Conservation (phyloP, 2,113 vertebrate genomes). For the Polyodon spathula region DNA sequence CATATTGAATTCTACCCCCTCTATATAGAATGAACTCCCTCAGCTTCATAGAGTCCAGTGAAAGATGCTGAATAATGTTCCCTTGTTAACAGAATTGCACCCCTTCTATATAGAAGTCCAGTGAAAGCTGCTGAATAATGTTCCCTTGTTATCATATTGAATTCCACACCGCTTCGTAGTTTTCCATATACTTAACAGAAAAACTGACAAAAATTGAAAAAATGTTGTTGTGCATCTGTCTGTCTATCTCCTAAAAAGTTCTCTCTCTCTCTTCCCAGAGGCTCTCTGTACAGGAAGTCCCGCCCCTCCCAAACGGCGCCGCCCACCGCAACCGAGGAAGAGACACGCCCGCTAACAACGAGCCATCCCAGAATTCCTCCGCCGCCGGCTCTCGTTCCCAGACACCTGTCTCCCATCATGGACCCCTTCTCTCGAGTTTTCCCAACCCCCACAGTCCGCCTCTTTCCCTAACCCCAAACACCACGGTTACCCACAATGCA, state of each 20-base stretch:
- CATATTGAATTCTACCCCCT: too few species aligned
- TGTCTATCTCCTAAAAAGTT: too few species aligned
- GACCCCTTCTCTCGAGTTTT: constrained; percentile 21
- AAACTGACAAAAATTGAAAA: too few species aligned
- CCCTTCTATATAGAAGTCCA: too few species aligned
- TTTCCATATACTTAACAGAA: too few species aligned
- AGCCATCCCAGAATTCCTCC: neutral
- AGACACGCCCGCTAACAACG: constrained; percentile 10
- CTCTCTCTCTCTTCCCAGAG: constrained; percentile 36
- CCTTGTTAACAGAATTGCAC: too few species aligned
- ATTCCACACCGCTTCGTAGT: too few species aligned
- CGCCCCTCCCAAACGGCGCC: constrained; percentile 55
- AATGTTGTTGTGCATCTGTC: neutral
- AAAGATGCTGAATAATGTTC: too few species aligned
- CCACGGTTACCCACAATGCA: constrained; percentile 48
- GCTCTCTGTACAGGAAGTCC: constrained; percentile 64
- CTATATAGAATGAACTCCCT: too few species aligned
- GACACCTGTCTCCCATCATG: constrained; percentile 7
- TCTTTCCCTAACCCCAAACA: constrained; percentile 37
- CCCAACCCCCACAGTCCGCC: constrained; percentile 34
- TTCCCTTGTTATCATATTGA: too few species aligned
- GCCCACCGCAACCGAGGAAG: constrained; percentile 22
- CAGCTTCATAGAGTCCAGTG: too few species aligned
- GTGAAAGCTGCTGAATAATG: too few species aligned
- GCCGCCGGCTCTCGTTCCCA: constrained; percentile 2